Conservation (phyloP, 2,797 vertebrate species). For the Petrocephalus schoutedeni region DNA sequence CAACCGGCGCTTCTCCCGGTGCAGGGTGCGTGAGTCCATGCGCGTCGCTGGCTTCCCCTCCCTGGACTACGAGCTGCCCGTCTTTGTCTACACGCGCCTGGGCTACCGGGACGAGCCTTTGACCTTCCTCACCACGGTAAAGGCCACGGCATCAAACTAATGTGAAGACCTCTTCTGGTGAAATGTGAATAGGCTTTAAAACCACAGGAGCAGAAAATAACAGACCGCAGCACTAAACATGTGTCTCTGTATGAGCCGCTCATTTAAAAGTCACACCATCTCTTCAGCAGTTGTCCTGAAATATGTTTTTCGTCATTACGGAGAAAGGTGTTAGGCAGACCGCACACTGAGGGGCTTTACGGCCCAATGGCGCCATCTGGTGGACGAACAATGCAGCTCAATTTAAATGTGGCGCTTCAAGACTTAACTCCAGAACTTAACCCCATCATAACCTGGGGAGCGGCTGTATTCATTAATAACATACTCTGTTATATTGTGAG, state of each 20-base stretch:
- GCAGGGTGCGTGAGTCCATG: constrained; percentile 65
- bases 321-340: neutral
- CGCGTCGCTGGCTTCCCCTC: constrained; percentile 62
- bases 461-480: neutral
- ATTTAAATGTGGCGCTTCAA: neutral
- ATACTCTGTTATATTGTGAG: neutral
- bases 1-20: constrained; percentile 65
- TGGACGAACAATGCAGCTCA: neutral
- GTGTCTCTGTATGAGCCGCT: neutral
- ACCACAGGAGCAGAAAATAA: neutral
- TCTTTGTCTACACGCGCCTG: constrained; percentile 68
- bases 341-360: neutral
- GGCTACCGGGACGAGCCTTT: constrained; percentile 65
- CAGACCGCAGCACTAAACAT: neutral
- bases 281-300: neutral
- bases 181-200: neutral
- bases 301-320: neutral
- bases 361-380: neutral
- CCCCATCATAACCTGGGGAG: too few species aligned
- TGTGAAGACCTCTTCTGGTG: neutral
- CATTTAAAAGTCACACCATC: neutral
- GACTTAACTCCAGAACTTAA: neutral
- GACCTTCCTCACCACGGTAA: constrained; percentile 67
- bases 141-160: too few species aligned
- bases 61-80: constrained; percentile 57